Percentiles rank a stretch among this genome's conserved stretches.
These are phyloP conservation scores for Pelmatolapia mariae DNA, from an alignment of 2,113 vertebrate species.

Conservation along the genomic window DNA sequence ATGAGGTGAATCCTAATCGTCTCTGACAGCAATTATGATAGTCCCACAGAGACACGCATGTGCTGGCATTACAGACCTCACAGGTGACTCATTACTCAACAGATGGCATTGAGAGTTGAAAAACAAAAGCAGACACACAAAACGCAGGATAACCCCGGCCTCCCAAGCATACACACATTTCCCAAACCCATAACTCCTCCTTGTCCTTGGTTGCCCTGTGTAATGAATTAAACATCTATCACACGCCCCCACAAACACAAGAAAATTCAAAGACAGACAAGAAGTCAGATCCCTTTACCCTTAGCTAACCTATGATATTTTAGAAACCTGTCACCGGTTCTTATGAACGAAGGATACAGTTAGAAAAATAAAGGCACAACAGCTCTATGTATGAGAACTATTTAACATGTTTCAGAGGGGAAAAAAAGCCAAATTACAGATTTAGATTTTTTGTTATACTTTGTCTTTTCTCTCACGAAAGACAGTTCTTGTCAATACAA, in stretches of 20 bases:
- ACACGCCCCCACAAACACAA: background rate
- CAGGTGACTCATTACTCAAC: slow-evolving; percentile 50
- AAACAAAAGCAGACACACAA: background rate
- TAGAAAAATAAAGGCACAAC: background rate
- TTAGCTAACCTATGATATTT: background rate
- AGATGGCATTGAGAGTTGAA: slow-evolving; percentile 31
- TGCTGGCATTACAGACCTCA: background rate
- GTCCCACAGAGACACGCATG: background rate
- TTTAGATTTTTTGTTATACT: background rate
- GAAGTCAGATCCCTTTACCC: background rate
- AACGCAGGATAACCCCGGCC: background rate
- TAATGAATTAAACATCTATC: slow-evolving; percentile 24
- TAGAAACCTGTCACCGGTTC: background rate
- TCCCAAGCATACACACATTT: background rate
- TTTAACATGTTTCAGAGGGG: background rate
- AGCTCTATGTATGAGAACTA: background rate
- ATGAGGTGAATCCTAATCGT: slow-evolving; percentile 13
- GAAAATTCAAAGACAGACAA: background rate
- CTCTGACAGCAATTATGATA: background rate
- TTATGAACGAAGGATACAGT: background rate
- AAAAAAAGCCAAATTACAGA: background rate
- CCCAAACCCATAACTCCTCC: background rate
- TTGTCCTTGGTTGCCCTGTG: slow-evolving; percentile 5
- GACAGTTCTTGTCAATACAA: background rate
- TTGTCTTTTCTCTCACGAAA: background rate